Evolutionary conservation across 1,140 invertebrate species (phyloP).

Genomic region (Ceratosolen fusciceps): DNA sequence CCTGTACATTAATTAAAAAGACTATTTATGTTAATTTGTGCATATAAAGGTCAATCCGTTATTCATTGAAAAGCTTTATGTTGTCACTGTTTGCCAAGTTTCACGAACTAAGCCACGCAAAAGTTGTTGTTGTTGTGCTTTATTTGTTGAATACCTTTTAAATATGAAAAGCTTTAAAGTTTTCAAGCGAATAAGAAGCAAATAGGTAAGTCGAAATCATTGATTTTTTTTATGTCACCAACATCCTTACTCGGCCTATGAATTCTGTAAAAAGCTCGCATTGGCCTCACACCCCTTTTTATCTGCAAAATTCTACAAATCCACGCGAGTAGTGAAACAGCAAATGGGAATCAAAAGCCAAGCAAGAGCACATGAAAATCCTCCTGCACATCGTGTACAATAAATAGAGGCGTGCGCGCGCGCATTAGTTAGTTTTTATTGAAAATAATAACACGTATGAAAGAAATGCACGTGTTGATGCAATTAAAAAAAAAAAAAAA

Average conservation of each 20-base stretch:
- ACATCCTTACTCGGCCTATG: no score
- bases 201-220: constrained; percentile 22
- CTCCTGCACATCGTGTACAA: no score
- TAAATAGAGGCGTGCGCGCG: no score
- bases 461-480: background rate
- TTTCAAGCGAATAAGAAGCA: background rate
- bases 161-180: background rate
- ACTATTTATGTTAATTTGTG: constrained; percentile 29
- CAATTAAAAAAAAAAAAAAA: background rate
- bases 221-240: no score
- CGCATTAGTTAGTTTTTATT: background rate
- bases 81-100: no score
- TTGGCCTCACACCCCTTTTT: no score
- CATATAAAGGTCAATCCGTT: constrained; percentile 1
- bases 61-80: background rate
- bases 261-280: no score
- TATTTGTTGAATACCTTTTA: background rate
- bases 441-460: background rate
- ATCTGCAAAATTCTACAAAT: no score
- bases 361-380: no score
- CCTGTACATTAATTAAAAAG: background rate
- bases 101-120: background rate
- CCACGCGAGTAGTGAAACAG: no score
- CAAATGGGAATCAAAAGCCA: no score
- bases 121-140: background rate